These are phyloP conservation scores for Diloba caeruleocephala DNA, from an alignment of 2,888 invertebrate species.

Conservation along the genomic window DNA sequence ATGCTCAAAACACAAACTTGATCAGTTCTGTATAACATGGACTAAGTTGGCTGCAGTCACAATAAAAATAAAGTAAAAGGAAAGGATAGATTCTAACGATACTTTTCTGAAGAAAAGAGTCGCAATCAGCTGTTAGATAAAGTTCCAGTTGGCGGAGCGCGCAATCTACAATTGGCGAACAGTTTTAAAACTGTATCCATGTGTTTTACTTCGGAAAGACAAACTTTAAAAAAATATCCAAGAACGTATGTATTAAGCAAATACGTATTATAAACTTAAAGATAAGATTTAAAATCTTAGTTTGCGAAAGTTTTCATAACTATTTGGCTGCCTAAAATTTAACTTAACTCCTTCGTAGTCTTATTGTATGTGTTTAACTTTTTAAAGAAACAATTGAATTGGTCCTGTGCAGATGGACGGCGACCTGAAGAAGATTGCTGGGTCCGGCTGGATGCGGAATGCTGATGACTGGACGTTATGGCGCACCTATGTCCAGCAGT, in stretches of 20 bases:
- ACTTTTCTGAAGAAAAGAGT: constrained; percentile 72
- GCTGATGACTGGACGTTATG: no score
- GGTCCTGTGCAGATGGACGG: no score
- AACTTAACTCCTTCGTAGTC: constrained; percentile 31
- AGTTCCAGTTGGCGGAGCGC: constrained; percentile 75
- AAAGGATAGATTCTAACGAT: constrained; percentile 74
- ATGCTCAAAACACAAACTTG: constrained; percentile 21
- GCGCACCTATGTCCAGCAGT: no score
- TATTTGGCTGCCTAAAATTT: constrained; percentile 23
- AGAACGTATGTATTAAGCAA: constrained; percentile 54
- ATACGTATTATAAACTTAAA: constrained; percentile 53
- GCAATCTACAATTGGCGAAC: constrained; percentile 77
- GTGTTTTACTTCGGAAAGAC: constrained; percentile 62
- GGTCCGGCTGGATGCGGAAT: no score
- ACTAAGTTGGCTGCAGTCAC: constrained; percentile 39
- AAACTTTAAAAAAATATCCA: constrained; percentile 65
- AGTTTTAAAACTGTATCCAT: constrained; percentile 77
- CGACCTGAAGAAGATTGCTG: no score
- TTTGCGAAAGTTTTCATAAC: constrained; percentile 37
- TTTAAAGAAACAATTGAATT: not conserved
- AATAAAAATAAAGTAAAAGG: constrained; percentile 55
- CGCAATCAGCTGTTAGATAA: constrained; percentile 84
- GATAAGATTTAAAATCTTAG: constrained; percentile 30
- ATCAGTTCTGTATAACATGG: constrained; percentile 43
- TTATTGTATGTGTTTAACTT: constrained; percentile 8